phyloP scores from a whole-genome alignment of 1,140 invertebrate species.

The Diabrotica virgifera region DNA sequence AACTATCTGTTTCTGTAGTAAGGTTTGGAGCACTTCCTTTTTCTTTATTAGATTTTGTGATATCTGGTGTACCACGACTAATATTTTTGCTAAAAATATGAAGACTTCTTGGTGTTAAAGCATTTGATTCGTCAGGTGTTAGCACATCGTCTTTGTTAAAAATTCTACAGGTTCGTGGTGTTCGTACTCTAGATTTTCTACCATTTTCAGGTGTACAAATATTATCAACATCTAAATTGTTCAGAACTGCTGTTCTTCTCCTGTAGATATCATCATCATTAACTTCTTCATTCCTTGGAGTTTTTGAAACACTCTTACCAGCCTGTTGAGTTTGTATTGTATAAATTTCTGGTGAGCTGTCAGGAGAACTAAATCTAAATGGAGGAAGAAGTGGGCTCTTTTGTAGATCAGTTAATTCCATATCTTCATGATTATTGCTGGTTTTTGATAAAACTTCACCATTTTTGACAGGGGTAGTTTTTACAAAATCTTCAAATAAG shows the following conservation, averaged over 20 bases:
- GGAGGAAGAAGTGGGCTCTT: no score
- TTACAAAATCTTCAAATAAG: neutral
- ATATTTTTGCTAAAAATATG: constrained; percentile 2
- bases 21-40: neutral
- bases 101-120: neutral
- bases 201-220: no score
- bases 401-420: constrained; percentile 10
- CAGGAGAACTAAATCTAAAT: no score
- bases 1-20: no score
- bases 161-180: neutral
- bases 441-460: neutral
- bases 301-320: no score
- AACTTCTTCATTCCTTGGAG: neutral
- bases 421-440: neutral
- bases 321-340: no score
- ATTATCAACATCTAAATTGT: neutral
- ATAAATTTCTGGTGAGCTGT: no score
- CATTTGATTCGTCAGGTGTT: neutral
- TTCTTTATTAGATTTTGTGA: neutral
- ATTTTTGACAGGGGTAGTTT: no score
- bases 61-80: neutral
- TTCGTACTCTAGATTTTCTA: no score
- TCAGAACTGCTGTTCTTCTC: neutral
- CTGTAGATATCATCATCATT: neutral
- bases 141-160: neutral